Conservation (phyloP, 2,797 vertebrate genomes). For the Oophaga sylvatica region DNA sequence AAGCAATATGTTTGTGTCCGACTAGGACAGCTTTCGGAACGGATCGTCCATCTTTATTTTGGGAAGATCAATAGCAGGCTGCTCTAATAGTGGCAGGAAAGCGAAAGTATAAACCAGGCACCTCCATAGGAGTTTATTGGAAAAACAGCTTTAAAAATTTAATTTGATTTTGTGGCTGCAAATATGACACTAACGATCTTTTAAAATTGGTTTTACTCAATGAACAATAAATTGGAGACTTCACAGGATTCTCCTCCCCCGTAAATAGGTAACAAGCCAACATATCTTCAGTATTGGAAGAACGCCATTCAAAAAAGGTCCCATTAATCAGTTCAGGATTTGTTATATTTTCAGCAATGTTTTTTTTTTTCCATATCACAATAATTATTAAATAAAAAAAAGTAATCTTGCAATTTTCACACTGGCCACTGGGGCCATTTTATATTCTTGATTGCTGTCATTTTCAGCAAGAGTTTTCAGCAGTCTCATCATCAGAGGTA, state of each 20-base stretch:
- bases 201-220: background rate
- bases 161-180: background rate
- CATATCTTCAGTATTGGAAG: background rate
- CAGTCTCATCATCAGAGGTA: too few relatives aligned
- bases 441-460: too few relatives aligned
- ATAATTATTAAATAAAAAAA: too few relatives aligned
- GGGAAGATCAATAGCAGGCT: background rate
- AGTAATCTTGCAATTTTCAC: too few relatives aligned
- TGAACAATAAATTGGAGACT: background rate
- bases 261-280: background rate
- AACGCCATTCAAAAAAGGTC: too few relatives aligned
- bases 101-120: background rate
- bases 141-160: background rate
- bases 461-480: too few relatives aligned
- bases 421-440: too few relatives aligned
- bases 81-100: background rate
- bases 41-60: background rate
- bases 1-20: background rate
- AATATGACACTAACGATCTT: background rate
- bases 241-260: too few relatives aligned
- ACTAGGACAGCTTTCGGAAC: background rate
- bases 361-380: too few relatives aligned
- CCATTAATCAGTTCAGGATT: too few relatives aligned
- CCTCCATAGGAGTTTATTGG: background rate
- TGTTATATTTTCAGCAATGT: too few relatives aligned